Percentiles rank a stretch among this genome's conserved stretches.
Evolutionary conservation across 2,797 vertebrate genomes (phyloP).

Genomic region (Melanotaenia pygmaea): DNA sequence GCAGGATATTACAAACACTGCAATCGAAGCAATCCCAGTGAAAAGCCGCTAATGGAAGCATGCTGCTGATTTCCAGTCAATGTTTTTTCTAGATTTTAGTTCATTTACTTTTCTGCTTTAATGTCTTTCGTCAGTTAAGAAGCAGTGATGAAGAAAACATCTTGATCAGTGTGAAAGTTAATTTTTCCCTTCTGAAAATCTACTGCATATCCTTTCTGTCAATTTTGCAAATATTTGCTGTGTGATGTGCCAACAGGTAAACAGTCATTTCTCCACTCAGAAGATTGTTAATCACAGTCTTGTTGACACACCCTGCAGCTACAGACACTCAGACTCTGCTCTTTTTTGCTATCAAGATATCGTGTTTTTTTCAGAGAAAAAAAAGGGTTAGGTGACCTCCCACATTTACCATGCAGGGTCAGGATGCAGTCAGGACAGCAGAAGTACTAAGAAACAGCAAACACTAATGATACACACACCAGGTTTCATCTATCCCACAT

Average conservation of each 20-base stretch:
- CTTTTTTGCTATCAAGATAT: slow-evolving; percentile 30
- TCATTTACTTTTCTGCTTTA: slow-evolving; percentile 36
- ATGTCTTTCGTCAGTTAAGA: slow-evolving; percentile 35
- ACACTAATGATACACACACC: neutral
- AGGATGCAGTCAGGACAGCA: neutral
- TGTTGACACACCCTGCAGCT: slow-evolving; percentile 65
- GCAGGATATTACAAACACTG: slow-evolving; percentile 11
- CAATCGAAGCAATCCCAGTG: slow-evolving; percentile 21
- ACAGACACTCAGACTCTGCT: slow-evolving; percentile 57
- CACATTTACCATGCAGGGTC: neutral
- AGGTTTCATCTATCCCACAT: neutral
- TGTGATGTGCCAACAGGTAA: slow-evolving; percentile 58
- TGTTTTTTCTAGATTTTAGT: slow-evolving; percentile 22
- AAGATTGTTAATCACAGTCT: slow-evolving; percentile 55
- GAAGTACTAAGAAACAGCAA: too few relatives aligned
- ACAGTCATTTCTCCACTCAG: slow-evolving; percentile 56
- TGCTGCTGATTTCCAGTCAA: slow-evolving; percentile 1
- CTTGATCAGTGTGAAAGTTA: slow-evolving; percentile 29
- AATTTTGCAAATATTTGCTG: slow-evolving; percentile 53
- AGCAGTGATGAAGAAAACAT: slow-evolving; percentile 16
- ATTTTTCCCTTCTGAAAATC: slow-evolving; percentile 42
- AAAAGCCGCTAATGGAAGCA: neutral
- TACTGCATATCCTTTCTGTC: slow-evolving; percentile 34
- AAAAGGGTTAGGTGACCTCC: slow-evolving; percentile 2
- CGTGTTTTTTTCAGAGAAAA: slow-evolving; percentile 21